Conservation (phyloP, 2,113 vertebrate species). For the Saguinus midas region DNA sequence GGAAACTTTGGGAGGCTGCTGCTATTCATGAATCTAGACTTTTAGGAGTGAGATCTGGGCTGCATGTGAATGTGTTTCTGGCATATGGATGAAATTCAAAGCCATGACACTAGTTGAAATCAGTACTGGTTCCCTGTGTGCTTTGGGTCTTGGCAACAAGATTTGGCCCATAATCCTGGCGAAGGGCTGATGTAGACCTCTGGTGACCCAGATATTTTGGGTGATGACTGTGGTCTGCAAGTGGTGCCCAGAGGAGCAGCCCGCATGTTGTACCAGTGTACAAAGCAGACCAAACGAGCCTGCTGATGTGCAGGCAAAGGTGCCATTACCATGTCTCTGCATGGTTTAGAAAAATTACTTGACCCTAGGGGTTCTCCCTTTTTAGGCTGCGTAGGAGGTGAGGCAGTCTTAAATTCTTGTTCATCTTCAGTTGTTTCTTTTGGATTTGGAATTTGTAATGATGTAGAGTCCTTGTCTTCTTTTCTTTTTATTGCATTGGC, state of each 20-base stretch:
- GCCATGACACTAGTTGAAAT: not conserved
- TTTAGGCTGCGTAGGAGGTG: not conserved
- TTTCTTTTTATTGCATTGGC: not conserved
- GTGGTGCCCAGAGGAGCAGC: not conserved
- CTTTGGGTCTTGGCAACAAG: not conserved
- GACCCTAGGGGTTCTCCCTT: not conserved
- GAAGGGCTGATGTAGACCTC: not conserved
- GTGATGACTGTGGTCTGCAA: not conserved
- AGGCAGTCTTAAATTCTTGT: not conserved
- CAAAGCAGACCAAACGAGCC: not conserved
- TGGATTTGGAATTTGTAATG: not conserved
- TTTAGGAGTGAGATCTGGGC: not conserved
- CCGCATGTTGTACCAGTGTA: fast-evolving
- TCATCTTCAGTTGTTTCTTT: not conserved
- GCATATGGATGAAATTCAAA: not conserved
- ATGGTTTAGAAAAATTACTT: not conserved
- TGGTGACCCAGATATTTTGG: not conserved
- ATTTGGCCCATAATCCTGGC: not conserved
- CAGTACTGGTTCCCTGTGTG: not conserved
- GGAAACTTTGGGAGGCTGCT: not conserved
- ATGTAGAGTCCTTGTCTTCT: not conserved
- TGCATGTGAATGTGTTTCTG: not conserved
- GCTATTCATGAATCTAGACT: not conserved
- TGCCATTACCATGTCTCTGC: not conserved
- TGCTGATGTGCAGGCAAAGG: not conserved